phyloP scores from a whole-genome alignment of 2,113 vertebrate genomes.

The Sula dactylatra region DNA sequence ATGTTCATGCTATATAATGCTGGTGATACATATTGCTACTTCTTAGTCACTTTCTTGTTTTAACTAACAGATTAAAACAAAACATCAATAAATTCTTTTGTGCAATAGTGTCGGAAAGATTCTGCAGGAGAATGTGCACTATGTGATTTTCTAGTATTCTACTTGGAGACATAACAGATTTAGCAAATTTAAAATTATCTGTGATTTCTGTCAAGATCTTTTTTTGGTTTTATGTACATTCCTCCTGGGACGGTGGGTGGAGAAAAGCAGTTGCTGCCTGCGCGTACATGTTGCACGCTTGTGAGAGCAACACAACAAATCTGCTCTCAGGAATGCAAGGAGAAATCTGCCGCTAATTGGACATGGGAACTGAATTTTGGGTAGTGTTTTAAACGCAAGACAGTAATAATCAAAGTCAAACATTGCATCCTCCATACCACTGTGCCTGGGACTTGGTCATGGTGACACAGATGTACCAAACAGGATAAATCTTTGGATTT shows the following conservation, averaged over 20 bases:
- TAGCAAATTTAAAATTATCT: not conserved
- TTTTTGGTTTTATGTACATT: not conserved
- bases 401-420: not conserved
- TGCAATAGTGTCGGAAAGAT: not conserved
- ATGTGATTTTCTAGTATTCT: not conserved
- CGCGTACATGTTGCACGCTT: not conserved
- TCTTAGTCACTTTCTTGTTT: not conserved
- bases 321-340: conserved; percentile 1
- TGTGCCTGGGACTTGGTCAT: not conserved
- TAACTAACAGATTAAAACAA: not conserved
- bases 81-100: not conserved
- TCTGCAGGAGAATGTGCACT: not conserved
- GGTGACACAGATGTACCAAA: not conserved
- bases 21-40: not conserved
- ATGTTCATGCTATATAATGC: not conserved
- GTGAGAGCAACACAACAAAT: conserved; percentile 3
- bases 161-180: not conserved
- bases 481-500: not conserved
- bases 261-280: not conserved
- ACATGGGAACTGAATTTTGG: not conserved
- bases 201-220: not conserved
- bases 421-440: accelerated
- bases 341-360: not conserved
- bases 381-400: not conserved
- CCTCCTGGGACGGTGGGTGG: not conserved